Evolutionary conservation across 2,888 invertebrate species (phyloP), one percentile per base, ranked within the genome.

Genomic region (Melitaea athalia): DNA sequence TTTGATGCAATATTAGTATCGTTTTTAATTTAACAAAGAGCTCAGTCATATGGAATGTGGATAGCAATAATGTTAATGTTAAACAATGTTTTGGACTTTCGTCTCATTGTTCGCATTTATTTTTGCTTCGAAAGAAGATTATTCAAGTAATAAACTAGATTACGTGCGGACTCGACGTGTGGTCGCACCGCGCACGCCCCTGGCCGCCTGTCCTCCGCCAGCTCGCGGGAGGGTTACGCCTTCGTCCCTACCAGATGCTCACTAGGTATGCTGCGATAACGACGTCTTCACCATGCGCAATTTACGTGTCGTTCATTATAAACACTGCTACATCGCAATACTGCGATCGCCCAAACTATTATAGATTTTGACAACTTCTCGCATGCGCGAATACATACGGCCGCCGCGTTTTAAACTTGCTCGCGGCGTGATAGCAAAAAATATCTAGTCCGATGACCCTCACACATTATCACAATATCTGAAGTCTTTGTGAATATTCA

Each of bases 371-470:
- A 92, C 90, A 88, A 86, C 86, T 87, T 83, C 86, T 91, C 91
- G 92, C 92, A 92, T 92, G 92, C 92, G 92, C 91, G 88, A 89
- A 87, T 92, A 87, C 88, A 90, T 91, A 91, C 85, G 89, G 83
- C 89, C 87, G 90, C 92, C 91, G 89, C 91, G 91, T 90, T 92
- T 88, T 83, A 88, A 92, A 91, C 91, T 89, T 85, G 85, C 88
- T 85, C 87, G 88, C 87, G 79, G 85, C 86, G 85, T 90, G 89
- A 90, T 89, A 82, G 80, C 84, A 87, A 90, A 88, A 81, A 52
- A 91, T 88, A 84, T 80, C 62, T 73, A 85, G 88, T 86, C 83
- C 85, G 85, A 90, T 88, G 88, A 89, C 88, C 88, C 85, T 83
- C 80, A 74, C 74, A 79, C 79, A 81, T 72, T 76, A 87, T 83